Evolutionary conservation across 2,797 vertebrate genomes (phyloP), one percentile per base, ranked within the genome.

Genomic region (Alfaro cultratus): DNA sequence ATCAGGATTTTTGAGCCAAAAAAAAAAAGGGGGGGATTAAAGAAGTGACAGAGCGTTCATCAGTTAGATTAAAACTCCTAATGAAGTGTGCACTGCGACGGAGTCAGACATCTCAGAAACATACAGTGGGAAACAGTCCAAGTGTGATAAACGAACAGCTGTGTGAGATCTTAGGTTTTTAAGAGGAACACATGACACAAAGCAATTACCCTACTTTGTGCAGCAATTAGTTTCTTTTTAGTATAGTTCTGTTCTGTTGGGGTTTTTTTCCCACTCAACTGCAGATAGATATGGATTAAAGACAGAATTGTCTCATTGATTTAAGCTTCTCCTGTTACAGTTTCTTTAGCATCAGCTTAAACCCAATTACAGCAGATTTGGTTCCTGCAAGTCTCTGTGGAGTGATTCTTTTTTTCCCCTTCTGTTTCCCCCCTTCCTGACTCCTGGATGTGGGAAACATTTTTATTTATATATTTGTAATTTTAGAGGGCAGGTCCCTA

Each of bases 271-370:
- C 87, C 88, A 89, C 90, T 93, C 92, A 94, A 89, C 89, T 92
- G 88, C 88, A 95, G 93, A 95, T 95, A 95, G 94, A 95, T 94
- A 95, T 94, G 94, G 93, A 95, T 94, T 95, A 93, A 93, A 94
- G 89, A 90, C 91, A 92, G 89, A 94, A 93, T 90, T 91, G 91
- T 91, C 94, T 94, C 95, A 96, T 96, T 96, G 96, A 96, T 96
- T 96, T 85, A 88, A 76, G 47, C 94, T 83, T 94, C 95, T 96
- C 95, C 90, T 62, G 89, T 96, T 96, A 93, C 96, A 94, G 86
- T 95, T 94, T 96, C 95, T 95, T 93, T 95, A 95, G 96, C 94
- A 96, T 95, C 95, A 96, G 94, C 95, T 96, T 96, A 95, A 95
- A 95, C 93, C 95, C 94, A 96, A 96, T 96, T 96, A 96, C 95